Evolutionary conservation across 37 sponge, comb jelly and placozoan species (phyloP).

Genomic region (Ianthella basta): DNA sequence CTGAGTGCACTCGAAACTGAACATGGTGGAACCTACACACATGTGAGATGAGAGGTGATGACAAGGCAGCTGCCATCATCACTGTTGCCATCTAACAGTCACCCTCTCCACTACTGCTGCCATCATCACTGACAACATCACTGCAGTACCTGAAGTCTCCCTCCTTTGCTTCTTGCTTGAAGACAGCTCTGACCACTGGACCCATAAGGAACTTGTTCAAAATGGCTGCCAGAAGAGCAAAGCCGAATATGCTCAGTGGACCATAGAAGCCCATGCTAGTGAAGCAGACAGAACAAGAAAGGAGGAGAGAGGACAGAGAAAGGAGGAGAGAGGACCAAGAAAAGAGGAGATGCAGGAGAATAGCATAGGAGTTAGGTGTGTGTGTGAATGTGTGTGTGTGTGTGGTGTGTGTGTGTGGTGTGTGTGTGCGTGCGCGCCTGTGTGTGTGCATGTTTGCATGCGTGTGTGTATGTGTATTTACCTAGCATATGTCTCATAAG

Average conservation of each 20-base stretch:
- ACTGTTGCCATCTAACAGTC: background rate
- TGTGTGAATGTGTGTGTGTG: background rate
- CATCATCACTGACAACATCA: background rate
- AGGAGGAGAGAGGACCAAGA: constrained; percentile 8
- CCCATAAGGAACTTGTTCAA: constrained; percentile 85
- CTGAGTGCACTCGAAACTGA: constrained; percentile 73
- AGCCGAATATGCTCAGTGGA: constrained; percentile 66
- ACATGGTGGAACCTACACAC: constrained; percentile 80
- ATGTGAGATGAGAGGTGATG: background rate
- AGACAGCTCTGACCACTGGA: constrained; percentile 61
- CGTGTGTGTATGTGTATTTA: constrained; percentile 22
- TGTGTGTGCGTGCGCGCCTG: background rate
- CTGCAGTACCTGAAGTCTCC: constrained; percentile 85
- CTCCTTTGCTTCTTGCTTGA: constrained; percentile 72
- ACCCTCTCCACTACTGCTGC: background rate
- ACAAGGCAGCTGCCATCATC: background rate
- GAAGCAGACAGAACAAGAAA: background rate
- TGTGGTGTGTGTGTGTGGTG: background rate
- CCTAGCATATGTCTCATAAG: constrained; percentile 72
- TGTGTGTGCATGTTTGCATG: background rate
- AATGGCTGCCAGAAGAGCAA: constrained; percentile 62
- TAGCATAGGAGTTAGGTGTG: no score
- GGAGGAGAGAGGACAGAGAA: background rate
- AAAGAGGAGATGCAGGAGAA: background rate
- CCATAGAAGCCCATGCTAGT: constrained; percentile 60